These are phyloP conservation scores for Phalera bucephala DNA, from an alignment of 2,888 invertebrate genomes.

Conservation along the genomic window DNA sequence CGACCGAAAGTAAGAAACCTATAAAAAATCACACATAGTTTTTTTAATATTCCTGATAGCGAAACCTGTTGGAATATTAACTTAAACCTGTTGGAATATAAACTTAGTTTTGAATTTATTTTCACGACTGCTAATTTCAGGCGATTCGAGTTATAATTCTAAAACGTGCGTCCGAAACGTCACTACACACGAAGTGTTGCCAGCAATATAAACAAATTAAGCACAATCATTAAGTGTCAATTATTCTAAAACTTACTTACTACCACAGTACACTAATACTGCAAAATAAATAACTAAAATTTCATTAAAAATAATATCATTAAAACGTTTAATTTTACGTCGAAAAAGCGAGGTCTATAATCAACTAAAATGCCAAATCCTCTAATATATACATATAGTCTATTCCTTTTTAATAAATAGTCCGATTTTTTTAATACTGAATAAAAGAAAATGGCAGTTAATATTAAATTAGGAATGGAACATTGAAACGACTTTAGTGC, in stretches of 20 bases:
- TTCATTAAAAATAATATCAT: slow-evolving; percentile 40
- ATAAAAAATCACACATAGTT: too few relatives aligned
- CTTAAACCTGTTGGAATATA: too few relatives aligned
- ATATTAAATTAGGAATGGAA: slow-evolving; percentile 21
- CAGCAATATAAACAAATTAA: slow-evolving; percentile 24
- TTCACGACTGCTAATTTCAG: too few relatives aligned
- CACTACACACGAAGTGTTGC: too few relatives aligned
- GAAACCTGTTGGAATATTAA: too few relatives aligned
- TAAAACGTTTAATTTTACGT: slow-evolving; percentile 2
- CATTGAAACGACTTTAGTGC: too few relatives aligned
- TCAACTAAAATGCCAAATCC: slow-evolving; percentile 24
- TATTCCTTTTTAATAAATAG: slow-evolving; percentile 18
- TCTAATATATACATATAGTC: slow-evolving; percentile 33
- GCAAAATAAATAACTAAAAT: slow-evolving; percentile 46
- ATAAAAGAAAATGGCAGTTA: slow-evolving; percentile 46
- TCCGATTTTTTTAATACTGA: slow-evolving; percentile 44
- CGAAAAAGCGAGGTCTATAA: slow-evolving; percentile 22
- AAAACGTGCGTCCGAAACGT: too few relatives aligned
- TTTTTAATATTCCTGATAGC: too few relatives aligned
- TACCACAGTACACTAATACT: slow-evolving; percentile 44
- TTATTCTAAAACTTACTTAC: slow-evolving; percentile 21
- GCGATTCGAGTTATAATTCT: too few relatives aligned
- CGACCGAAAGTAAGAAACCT: too few relatives aligned
- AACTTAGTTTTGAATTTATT: too few relatives aligned
- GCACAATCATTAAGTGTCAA: slow-evolving; percentile 30